Evolutionary conservation across 2,888 invertebrate genomes (phyloP).

Genomic region (Dysmachus trigonus): DNA sequence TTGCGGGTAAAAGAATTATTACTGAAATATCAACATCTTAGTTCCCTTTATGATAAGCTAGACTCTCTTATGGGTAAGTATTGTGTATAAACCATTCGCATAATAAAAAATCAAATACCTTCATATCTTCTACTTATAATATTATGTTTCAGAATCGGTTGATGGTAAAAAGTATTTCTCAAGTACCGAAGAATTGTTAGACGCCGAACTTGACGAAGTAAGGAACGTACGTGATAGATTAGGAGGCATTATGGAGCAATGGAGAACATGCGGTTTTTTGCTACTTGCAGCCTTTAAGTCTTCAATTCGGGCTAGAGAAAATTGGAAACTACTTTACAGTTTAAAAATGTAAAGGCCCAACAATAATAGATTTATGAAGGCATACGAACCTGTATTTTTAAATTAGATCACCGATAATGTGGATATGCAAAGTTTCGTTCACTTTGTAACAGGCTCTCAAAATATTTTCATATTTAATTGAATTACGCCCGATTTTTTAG

Average conservation of each 20-base stretch:
- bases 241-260: conserved; percentile 62
- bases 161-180: conserved; percentile 63
- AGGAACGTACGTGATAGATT: conserved; percentile 62
- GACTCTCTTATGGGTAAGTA: conserved; percentile 60
- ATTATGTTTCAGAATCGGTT: conserved; percentile 56
- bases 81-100: not conserved
- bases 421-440: too few relatives aligned
- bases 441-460: too few relatives aligned
- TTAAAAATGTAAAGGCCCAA: not conserved
- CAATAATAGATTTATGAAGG: too few relatives aligned
- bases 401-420: too few relatives aligned
- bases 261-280: conserved; percentile 62
- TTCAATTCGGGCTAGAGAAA: conserved; percentile 57
- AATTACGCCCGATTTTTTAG: too few relatives aligned
- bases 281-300: conserved; percentile 60
- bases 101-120: not conserved
- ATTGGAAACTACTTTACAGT: conserved; percentile 54
- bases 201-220: conserved; percentile 59
- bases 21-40: conserved; percentile 58
- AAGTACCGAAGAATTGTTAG: conserved; percentile 60
- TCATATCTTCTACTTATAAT: too few relatives aligned
- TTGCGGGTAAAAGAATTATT: conserved; percentile 57
- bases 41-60: conserved; percentile 60
- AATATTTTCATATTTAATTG: too few relatives aligned
- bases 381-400: too few relatives aligned